Percentiles rank a stretch among this genome's conserved stretches.
These are phyloP conservation scores for Dasypolia templi DNA, from an alignment of 2,888 invertebrate species.

Conservation along the genomic window DNA sequence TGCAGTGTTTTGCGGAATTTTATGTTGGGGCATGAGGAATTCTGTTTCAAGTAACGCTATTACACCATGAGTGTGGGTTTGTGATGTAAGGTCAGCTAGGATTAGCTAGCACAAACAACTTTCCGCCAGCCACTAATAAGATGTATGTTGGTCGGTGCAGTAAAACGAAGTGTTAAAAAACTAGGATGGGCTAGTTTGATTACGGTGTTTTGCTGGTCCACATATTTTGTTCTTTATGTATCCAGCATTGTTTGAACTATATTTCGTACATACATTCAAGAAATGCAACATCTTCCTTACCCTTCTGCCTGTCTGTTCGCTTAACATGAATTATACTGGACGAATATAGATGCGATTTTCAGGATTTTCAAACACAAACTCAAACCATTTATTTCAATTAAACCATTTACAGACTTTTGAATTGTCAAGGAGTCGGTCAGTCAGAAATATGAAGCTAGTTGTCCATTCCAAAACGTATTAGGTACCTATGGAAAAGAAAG, in stretches of 20 bases:
- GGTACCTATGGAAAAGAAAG: too few relatives aligned
- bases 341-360: background rate
- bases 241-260: background rate
- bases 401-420: too few relatives aligned
- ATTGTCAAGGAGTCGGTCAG: too few relatives aligned
- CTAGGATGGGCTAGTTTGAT: background rate
- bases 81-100: background rate
- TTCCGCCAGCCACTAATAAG: background rate
- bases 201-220: background rate
- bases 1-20: conserved; percentile 8
- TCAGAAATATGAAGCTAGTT: too few relatives aligned
- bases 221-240: background rate
- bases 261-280: background rate
- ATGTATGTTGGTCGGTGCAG: background rate
- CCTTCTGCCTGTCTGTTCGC: background rate
- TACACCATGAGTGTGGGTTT: too few relatives aligned
- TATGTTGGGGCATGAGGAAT: background rate
- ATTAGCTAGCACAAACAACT: background rate
- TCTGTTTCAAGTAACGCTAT: background rate
- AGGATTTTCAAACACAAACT: too few relatives aligned
- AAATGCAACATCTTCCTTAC: background rate
- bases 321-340: background rate
- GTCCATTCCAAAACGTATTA: too few relatives aligned
- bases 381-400: too few relatives aligned
- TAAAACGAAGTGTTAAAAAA: background rate